These are phyloP conservation scores for Kryphioiulus occultus DNA, from an alignment of 2,888 invertebrate genomes.

Conservation along the genomic window DNA sequence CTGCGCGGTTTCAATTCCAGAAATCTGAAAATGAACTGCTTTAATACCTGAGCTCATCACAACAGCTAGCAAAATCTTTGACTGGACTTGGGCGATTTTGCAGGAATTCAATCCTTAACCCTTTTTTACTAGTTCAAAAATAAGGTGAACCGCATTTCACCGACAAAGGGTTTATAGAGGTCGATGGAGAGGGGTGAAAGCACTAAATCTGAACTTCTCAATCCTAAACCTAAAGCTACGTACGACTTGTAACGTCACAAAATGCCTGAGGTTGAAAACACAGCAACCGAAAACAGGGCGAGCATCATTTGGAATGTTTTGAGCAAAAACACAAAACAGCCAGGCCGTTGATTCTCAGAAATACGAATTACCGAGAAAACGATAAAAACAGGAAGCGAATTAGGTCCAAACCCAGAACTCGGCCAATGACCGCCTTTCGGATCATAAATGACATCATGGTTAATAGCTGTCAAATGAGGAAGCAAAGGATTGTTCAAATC, in stretches of 20 bases:
- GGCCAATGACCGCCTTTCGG: background rate
- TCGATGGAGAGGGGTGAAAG: background rate
- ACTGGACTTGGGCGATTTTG: background rate
- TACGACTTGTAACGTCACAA: slow-evolving; percentile 11
- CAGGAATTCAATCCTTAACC: slow-evolving; percentile 11
- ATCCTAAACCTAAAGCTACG: slow-evolving; percentile 19
- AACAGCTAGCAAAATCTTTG: background rate
- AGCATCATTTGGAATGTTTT: background rate
- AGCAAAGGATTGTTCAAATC: background rate
- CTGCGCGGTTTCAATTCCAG: background rate
- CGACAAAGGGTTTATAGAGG: background rate
- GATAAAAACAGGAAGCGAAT: background rate
- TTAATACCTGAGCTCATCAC: background rate
- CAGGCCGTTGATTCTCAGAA: background rate
- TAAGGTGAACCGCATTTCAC: slow-evolving; percentile 14
- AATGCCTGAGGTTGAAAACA: slow-evolving; percentile 1
- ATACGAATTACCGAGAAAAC: background rate
- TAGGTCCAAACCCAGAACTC: slow-evolving; percentile 2
- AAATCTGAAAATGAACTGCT: background rate
- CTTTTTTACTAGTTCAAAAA: slow-evolving; percentile 6
- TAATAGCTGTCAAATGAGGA: background rate
- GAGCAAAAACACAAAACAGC: slow-evolving; percentile 6
- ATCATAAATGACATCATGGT: background rate
- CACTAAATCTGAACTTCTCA: slow-evolving; percentile 8
- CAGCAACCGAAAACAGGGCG: slow-evolving; percentile 14